Evolutionary conservation across 2,797 vertebrate genomes (phyloP).

Genomic region (Protonibea diacanthus): DNA sequence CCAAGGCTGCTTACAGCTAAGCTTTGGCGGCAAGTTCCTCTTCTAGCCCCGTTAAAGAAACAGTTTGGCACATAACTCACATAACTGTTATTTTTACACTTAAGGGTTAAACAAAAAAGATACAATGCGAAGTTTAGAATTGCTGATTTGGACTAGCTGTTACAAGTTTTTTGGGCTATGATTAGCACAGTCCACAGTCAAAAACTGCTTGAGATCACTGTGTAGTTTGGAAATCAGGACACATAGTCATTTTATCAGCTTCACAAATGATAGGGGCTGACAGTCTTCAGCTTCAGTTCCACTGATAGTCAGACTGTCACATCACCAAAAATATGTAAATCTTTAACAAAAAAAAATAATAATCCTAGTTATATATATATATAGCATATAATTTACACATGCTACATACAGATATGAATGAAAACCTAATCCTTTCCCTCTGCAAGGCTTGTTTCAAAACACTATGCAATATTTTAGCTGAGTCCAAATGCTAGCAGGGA

Average conservation of each 20-base stretch:
- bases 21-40: too few relatives aligned
- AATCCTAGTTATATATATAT: too few relatives aligned
- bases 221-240: not conserved
- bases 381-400: too few relatives aligned
- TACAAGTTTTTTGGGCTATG: not conserved
- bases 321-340: not conserved
- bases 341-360: not conserved
- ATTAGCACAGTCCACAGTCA: too few relatives aligned
- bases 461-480: conserved; percentile 27
- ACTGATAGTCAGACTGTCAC: not conserved
- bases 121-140: not conserved
- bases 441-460: conserved; percentile 33
- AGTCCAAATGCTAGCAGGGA: conserved; percentile 37
- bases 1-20: too few relatives aligned
- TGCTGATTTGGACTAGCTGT: not conserved
- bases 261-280: not conserved
- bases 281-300: not conserved
- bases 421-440: not conserved
- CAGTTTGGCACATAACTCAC: too few relatives aligned
- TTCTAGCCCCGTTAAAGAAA: too few relatives aligned
- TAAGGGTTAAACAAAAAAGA: not conserved
- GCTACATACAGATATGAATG: not conserved
- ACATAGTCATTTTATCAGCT: not conserved
- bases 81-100: too few relatives aligned
- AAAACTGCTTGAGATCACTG: not conserved